Evolutionary conservation across 2,888 invertebrate species (phyloP), one percentile per base, ranked within the genome.

Genomic region (Cheilosia vernalis): DNA sequence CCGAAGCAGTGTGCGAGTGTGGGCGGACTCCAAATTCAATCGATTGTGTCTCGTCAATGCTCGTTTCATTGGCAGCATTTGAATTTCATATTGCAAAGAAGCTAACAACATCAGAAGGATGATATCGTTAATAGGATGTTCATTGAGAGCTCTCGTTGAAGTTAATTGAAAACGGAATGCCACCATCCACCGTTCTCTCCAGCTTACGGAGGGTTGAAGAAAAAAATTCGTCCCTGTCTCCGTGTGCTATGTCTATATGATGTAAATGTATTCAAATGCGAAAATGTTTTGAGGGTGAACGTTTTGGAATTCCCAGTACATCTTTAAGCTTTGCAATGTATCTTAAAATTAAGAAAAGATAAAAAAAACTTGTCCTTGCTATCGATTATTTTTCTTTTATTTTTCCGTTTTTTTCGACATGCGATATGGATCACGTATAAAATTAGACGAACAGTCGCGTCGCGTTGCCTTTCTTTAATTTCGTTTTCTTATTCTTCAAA

Each of bases 101-200:
- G 53, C 66, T 67, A 76, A 80, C 79, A 77, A 61, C 72, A 73
- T 72, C 76, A 74, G 30, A 76, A 85, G 81, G 63, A 77, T 81
- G 85, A 85, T 85, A 77, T 70, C 85, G 51, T 85, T 85, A 85
- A 85, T 85, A 85, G 85, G 81, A 81, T 85, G 81, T 81, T 81
- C 81, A 81, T 81, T 81, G 76, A 85, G 85, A 72, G 72, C 81
- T 77, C 85, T 85, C 67, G 81, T 85, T 70, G 77, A 85, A 85
- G 85, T 85, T 85, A 85, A 85, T 85, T 85, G 85, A 85, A 85
- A 85, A 85, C 77, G 77, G 85, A 77, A 85, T 77, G 60, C 70
- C 66, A 61, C 70, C 72, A 61, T 37, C 66, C 72, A 61, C 27
- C 40, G 1, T 27, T 15, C 78, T 30, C 33, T 55, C 21, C 27